Conservation (phyloP, 2,888 invertebrate species). For the Gastracanthus pulcherrimus region DNA sequence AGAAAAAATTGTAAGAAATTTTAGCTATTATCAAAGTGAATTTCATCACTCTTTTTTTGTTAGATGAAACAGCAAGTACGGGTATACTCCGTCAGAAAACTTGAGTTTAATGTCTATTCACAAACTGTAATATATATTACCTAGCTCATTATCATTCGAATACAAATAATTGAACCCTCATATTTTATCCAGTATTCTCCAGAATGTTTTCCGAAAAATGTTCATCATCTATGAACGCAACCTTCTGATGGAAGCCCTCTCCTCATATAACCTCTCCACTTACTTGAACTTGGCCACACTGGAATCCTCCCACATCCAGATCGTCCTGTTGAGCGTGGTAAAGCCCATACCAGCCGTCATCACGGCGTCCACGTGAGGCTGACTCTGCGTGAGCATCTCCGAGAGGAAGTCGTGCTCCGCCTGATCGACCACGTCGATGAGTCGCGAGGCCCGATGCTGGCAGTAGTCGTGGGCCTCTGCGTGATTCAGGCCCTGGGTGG, state of each 20-base stretch:
- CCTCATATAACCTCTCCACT: neutral
- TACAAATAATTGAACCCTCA: too few species aligned
- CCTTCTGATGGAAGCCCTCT: neutral
- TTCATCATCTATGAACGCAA: neutral
- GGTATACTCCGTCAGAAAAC: too few species aligned
- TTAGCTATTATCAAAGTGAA: too few species aligned
- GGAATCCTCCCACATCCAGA: slow-evolving; percentile 79
- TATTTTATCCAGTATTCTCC: too few species aligned
- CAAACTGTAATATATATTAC: too few species aligned
- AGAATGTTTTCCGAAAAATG: neutral
- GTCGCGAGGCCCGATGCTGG: slow-evolving; percentile 73
- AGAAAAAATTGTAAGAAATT: too few species aligned
- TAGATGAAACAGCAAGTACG: too few species aligned
- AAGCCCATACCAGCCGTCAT: slow-evolving; percentile 79
- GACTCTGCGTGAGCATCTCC: slow-evolving; percentile 76
- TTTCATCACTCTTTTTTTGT: too few species aligned
- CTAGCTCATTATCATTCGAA: too few species aligned
- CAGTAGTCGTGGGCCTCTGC: slow-evolving; percentile 78
- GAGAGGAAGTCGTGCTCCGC: slow-evolving; percentile 80
- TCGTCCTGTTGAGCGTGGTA: slow-evolving; percentile 70
- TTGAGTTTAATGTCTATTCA: too few species aligned
- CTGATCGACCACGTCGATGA: slow-evolving; percentile 78
- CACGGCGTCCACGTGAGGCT: slow-evolving; percentile 73
- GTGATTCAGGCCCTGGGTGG: slow-evolving; percentile 73
- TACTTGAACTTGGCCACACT: slow-evolving; percentile 69